These are phyloP conservation scores for Cantharis flavilabris DNA, from an alignment of 2,888 invertebrate genomes.

Conservation along the genomic window DNA sequence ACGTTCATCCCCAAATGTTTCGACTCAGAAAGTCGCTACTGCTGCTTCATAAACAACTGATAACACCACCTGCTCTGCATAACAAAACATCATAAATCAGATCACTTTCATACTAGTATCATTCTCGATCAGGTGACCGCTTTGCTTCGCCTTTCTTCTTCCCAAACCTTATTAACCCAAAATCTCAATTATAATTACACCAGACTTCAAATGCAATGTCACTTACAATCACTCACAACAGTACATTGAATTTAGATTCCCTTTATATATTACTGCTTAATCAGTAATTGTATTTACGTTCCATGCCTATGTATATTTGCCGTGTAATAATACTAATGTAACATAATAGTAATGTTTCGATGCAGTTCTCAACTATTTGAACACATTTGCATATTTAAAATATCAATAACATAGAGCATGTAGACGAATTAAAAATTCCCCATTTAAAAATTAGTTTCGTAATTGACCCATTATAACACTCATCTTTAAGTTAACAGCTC, in stretches of 20 bases:
- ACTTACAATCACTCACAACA: background rate
- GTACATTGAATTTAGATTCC: background rate
- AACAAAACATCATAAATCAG: conserved; percentile 23
- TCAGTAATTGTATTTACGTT: background rate
- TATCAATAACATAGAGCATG: background rate
- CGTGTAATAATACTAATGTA: background rate
- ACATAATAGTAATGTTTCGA: background rate
- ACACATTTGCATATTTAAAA: background rate
- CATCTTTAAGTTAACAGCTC: no score
- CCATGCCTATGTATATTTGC: no score
- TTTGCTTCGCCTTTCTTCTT: background rate
- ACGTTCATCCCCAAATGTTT: conserved; percentile 31
- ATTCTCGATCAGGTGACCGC: background rate
- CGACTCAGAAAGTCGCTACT: conserved; percentile 30
- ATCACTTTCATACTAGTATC: conserved; percentile 9
- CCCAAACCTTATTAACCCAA: background rate
- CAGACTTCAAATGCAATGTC: background rate
- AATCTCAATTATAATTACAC: background rate
- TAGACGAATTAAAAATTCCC: background rate
- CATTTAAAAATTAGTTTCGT: no score
- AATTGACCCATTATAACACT: no score
- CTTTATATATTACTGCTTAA: background rate
- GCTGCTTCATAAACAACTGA: conserved; percentile 30
- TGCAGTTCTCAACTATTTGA: background rate
- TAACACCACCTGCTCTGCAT: conserved; percentile 29